Evolutionary conservation across 2,797 vertebrate species (phyloP).

Genomic region (Falco biarmicus): DNA sequence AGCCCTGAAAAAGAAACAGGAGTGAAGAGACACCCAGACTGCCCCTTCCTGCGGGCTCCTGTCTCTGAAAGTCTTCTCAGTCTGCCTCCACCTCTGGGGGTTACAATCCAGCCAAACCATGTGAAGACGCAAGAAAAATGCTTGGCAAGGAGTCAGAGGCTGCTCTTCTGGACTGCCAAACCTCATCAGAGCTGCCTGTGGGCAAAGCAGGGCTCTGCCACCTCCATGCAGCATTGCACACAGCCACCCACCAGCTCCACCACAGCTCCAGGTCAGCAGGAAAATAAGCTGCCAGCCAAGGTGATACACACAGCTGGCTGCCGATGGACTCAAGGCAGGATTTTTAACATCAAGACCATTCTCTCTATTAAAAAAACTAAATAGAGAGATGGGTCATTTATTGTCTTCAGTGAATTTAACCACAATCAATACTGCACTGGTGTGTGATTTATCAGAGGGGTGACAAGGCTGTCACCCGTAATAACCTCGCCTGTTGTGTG

Average conservation of each 20-base stretch:
- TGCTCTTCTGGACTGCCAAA: conserved; percentile 34
- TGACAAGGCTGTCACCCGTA: conserved; percentile 40
- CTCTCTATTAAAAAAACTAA: neutral
- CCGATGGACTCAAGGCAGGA: neutral
- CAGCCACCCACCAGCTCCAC: neutral
- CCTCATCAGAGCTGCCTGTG: conserved; percentile 10
- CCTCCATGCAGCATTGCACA: neutral
- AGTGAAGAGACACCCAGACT: neutral
- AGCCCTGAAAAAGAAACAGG: neutral
- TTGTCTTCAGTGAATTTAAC: neutral
- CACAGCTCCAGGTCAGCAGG: neutral
- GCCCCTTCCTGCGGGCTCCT: rapidly evolving
- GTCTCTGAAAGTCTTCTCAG: neutral
- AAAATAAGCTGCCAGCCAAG: neutral
- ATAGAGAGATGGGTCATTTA: neutral
- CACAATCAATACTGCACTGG: rapidly evolving
- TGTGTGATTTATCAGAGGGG: neutral
- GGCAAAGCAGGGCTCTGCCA: neutral
- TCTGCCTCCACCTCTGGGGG: neutral
- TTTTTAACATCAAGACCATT: neutral
- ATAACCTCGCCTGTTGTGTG: neutral
- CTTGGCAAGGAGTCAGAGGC: neutral
- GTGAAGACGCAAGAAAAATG: neutral
- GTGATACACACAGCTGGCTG: neutral
- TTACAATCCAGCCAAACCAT: neutral